Evolutionary conservation across 2,113 vertebrate genomes (phyloP), one percentile per base, ranked within the genome.

Genomic region (Xenopus borealis): DNA sequence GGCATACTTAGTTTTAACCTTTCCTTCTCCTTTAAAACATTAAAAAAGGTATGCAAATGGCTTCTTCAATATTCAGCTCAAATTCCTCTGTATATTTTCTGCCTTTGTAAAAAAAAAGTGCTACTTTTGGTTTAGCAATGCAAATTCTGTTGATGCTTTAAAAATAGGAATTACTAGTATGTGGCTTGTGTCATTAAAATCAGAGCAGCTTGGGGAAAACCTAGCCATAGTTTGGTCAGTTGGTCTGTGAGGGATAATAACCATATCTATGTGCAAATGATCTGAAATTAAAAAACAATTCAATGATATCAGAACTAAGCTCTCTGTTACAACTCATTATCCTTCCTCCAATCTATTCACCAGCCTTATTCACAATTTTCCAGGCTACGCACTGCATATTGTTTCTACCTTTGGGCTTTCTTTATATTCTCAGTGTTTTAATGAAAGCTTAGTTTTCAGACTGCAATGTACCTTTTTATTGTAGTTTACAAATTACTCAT

Each of bases 401-500:
- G 30, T 69, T 19, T 27, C 13, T 62, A 55, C 73, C 74, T 77
- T 44, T n/a, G 16, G 74, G 67, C 74, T 20, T 62, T 16, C 20
- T 50, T 72, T 44, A 62, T 72, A 61, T 63, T 47, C 40, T 63
- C 70, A 16, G 45, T 62, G 18, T 27, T 62, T 17, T 69, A 63
- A 77, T 77, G 67, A 70, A 57, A 12, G 61, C n/a, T 52, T 23
- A 47, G 50, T 33, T 52, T 50, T 62, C 66, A 23, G 17, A 61
- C 18, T 33, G 33, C 46, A 30, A 33, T 47, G 65, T 50, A 63
- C 73, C 66, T 63, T 62, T 63, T 55, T 69, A 69, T 63, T 62
- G 73, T 62, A 13, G 73, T 76, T 75, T 69, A 55, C 47, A 69
- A 62, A 76, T 63, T 52, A 69, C 66, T 76, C 66, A 47, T 70